Base-by-base conservation (phyloP, 2,888 invertebrate species). In the Tetramorium bicarinatum region DNA sequence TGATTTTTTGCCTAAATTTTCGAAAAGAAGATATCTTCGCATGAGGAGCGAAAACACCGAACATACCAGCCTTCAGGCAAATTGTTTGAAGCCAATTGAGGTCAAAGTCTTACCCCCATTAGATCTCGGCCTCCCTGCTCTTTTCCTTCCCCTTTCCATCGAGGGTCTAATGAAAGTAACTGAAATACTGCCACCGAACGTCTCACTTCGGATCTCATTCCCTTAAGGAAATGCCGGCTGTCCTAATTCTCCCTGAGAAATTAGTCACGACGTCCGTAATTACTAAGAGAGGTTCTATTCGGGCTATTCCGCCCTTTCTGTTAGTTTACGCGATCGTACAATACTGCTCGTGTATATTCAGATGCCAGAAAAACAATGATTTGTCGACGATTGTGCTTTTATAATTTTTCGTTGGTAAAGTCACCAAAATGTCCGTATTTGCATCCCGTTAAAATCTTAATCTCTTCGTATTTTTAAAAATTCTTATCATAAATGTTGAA, bases 121-220 rank as follows among this genome's bases (percentile, higher is more conserved):
- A 59, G 44, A 47, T 81, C 61, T 21, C 25, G 41, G 34, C 38
- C 49, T 59, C 18, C 21, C 34, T 82, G 34, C 61, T 62, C 49
- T 25, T 59, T 69, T 44, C 66, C 38, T 64, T 38, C n/a, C 67
- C 38, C 11, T 54, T 69, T 34, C 44, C 56, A 61, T 4, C 41
- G 52, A 72, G 62, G 62, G 66, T 87, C 89, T 89, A 91, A 91
- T 89, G 87, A 88, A 87, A 88, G 89, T 87, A 89, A 91, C 87
- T 85, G 90, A 91, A 91, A 88, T 89, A 91, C 87, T 71, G 83
- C 87, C 38, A 81, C 81, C 71, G 85, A 87, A 84, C 74, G 90
- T 88, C 85, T 82, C 72, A 79, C 86, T 86, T 87, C 80, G 85
- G 74, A 82, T 84, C 85, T 86, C 85, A 81, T 90, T 87, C 87